Evolutionary conservation across 2,888 invertebrate genomes (phyloP).

Genomic region (Bellardia bayeri): DNA sequence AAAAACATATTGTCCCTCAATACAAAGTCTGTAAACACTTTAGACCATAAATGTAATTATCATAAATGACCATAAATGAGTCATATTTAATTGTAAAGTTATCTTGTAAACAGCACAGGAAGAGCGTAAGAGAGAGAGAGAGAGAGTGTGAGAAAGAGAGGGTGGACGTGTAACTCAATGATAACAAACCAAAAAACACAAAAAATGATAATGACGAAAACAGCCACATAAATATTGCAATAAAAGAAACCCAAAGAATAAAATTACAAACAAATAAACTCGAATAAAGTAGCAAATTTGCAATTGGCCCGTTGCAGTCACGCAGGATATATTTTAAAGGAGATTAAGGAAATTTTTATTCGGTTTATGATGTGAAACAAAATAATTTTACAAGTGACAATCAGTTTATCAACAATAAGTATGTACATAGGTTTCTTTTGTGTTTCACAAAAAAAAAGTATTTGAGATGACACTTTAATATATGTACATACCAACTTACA

Average conservation of each 20-base stretch:
- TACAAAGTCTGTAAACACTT: conserved; percentile 23
- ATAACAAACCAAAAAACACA: conserved; percentile 22
- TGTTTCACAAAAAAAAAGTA: too few species aligned
- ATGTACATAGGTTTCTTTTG: too few species aligned
- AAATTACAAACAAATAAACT: not conserved
- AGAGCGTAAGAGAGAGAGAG: not conserved
- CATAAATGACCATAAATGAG: conserved; percentile 60
- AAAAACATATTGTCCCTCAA: conserved; percentile 44
- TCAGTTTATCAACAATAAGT: too few species aligned
- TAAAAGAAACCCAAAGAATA: not conserved
- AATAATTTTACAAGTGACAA: too few species aligned
- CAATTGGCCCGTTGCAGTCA: conserved; percentile 16
- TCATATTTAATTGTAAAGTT: conserved; percentile 50
- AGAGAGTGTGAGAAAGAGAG: not conserved
- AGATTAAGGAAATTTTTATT: not conserved
- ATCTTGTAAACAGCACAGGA: conserved; percentile 24
- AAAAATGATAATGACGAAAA: conserved; percentile 12
- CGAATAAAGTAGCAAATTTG: not conserved
- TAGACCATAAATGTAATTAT: conserved; percentile 56
- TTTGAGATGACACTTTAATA: too few species aligned
- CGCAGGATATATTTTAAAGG: not conserved
- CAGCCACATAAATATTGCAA: conserved; percentile 14
- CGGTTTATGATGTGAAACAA: too few species aligned
- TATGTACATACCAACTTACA: too few species aligned
- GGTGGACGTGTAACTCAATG: conserved; percentile 1